phyloP scores from a whole-genome alignment of 37 sponge, comb jelly and placozoan genomes.

The Amphimedon queenslandica region DNA sequence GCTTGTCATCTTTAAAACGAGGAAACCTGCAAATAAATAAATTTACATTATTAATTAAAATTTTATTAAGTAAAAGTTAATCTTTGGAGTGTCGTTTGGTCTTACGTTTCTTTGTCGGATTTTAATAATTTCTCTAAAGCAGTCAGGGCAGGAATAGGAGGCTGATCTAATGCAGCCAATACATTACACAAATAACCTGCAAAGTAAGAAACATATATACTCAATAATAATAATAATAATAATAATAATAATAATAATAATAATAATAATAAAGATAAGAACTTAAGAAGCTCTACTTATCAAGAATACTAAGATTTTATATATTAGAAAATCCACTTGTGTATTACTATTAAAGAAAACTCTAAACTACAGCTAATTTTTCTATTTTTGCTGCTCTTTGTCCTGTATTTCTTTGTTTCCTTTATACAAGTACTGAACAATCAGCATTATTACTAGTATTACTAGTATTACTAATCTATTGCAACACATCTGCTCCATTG shows the following conservation, averaged over 20 bases:
- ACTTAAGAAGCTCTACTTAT: neutral
- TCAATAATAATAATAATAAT: neutral
- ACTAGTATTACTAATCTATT: too few species aligned
- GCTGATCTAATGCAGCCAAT: constrained; percentile 72
- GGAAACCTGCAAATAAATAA: constrained; percentile 17
- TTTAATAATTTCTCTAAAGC: constrained; percentile 56
- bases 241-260: neutral
- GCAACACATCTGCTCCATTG: too few species aligned
- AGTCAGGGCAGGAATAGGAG: constrained; percentile 39
- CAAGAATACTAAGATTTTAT: neutral
- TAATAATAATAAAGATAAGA: too few species aligned
- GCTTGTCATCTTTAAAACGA: constrained; percentile 6
- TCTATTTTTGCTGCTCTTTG: too few species aligned
- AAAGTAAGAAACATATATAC: too few species aligned
- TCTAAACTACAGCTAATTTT: too few species aligned
- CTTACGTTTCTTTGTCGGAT: constrained; percentile 20
- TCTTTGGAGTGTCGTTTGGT: too few species aligned
- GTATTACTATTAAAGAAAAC: too few species aligned
- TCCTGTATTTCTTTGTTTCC: too few species aligned
- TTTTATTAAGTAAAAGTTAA: neutral
- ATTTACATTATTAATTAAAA: neutral
- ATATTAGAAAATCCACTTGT: too few species aligned
- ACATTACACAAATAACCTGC: constrained; percentile 84
- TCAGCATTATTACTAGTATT: too few species aligned
- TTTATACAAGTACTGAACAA: too few species aligned